Percentiles rank a stretch among this genome's conserved stretches.
Conservation (phyloP, 2,113 vertebrate species). For the Alligator mississippiensis region DNA sequence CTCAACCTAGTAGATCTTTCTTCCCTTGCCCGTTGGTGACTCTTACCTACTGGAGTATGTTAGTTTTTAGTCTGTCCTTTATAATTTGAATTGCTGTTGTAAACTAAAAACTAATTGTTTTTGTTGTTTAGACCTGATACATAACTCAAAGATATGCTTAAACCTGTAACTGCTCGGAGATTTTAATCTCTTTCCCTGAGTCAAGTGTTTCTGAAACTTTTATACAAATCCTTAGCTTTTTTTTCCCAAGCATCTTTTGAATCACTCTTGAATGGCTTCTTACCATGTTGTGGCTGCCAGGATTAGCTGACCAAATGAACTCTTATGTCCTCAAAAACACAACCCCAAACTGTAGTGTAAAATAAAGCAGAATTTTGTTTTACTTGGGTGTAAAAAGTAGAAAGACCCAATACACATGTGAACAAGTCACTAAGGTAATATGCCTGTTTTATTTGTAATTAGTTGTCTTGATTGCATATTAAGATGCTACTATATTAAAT, state of each 20-base stretch:
- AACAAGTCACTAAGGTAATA: neutral
- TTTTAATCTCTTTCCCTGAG: neutral
- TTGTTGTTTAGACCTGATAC: neutral
- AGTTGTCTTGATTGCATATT: neutral
- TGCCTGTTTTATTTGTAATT: neutral
- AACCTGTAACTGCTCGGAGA: no score
- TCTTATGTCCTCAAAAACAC: neutral
- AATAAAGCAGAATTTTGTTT: neutral
- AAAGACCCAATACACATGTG: neutral
- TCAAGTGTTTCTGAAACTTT: neutral
- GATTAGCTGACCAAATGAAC: neutral
- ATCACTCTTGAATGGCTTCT: neutral
- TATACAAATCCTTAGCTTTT: neutral
- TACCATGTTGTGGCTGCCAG: neutral
- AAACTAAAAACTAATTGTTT: neutral
- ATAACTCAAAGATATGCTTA: neutral
- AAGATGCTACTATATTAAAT: accelerated
- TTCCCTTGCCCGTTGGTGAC: neutral
- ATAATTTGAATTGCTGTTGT: neutral
- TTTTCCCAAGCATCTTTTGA: neutral
- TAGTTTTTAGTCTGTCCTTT: neutral
- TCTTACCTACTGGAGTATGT: neutral
- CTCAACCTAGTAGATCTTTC: neutral
- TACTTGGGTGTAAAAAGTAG: no score
- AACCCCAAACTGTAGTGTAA: no score